Percentiles rank a stretch among this genome's conserved stretches.
These are phyloP conservation scores for Lordiphosa stackelbergi DNA, from an alignment of 1,140 invertebrate species.

Conservation along the genomic window DNA sequence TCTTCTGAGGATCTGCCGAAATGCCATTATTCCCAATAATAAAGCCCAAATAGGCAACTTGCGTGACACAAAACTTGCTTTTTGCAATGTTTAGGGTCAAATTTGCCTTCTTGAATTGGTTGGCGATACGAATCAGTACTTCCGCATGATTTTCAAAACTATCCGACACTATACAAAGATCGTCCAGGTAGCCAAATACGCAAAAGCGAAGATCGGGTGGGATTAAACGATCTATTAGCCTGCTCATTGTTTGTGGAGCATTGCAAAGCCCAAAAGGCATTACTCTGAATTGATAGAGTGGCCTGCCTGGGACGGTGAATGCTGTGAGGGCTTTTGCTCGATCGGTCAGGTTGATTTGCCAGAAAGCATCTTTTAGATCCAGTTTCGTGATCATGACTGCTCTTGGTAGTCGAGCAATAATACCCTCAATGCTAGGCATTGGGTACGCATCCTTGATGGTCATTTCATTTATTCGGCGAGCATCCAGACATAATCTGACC, in stretches of 20 bases:
- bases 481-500: background rate
- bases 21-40: conserved; percentile 26
- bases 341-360: background rate
- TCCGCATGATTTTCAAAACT: background rate
- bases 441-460: background rate
- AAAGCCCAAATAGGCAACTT: conserved; percentile 22
- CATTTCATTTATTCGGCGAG: background rate
- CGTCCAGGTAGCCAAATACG: background rate
- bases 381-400: background rate
- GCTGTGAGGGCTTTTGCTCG: conserved; percentile 3
- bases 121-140: background rate
- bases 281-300: no score
- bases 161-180: conserved; percentile 2
- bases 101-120: background rate
- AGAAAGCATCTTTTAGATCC: conserved; percentile 1
- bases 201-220: no score
- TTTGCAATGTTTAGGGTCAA: conserved; percentile 3
- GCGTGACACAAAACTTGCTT: conserved; percentile 2
- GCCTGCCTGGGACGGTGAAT: conserved; percentile 4
- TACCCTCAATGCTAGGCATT: background rate
- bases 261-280: conserved; percentile 8
- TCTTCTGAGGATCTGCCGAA: conserved; percentile 26
- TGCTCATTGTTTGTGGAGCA: conserved; percentile 9
- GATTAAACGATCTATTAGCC: background rate
- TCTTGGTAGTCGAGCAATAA: background rate